A percentile compares a stretch with the other conserved stretches of the same genome.
Conservation (phyloP, 2,113 vertebrate species). For the Stigmatopora nigra region DNA sequence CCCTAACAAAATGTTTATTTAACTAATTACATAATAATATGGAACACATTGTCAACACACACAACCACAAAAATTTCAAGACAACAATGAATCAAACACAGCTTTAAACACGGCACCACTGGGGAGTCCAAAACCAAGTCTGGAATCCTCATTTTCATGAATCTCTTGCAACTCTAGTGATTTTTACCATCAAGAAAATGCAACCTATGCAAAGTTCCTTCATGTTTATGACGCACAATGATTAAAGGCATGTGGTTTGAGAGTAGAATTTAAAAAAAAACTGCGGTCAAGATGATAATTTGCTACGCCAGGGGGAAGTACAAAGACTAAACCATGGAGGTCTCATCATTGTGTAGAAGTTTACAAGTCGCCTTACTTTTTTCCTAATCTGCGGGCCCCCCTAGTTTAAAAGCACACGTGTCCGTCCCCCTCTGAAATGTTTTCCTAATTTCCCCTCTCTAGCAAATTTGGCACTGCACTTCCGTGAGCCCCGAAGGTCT, state of each 20-base stretch:
- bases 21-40: not conserved
- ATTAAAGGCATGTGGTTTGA: conserved; percentile 49
- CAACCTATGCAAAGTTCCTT: conserved; percentile 10
- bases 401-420: conserved; percentile 30
- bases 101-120: not conserved
- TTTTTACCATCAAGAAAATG: not conserved
- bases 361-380: conserved; percentile 20
- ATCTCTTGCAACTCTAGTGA: not conserved
- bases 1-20: not conserved
- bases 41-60: not conserved
- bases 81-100: not conserved
- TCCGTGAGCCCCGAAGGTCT: conserved; percentile 6
- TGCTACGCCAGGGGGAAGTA: conserved; percentile 11
- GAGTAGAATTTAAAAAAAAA: conserved; percentile 13
- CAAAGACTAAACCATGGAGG: conserved; percentile 23
- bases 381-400: conserved; percentile 28
- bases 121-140: not conserved
- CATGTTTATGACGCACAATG: conserved; percentile 34
- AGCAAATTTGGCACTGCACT: conserved; percentile 1
- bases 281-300: conserved; percentile 38
- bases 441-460: not conserved
- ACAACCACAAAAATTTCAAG: not conserved
- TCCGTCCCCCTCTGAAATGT: conserved; percentile 27
- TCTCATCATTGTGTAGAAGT: conserved; percentile 16
- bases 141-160: not conserved